Evolutionary conservation across 1,140 invertebrate species (phyloP).

Genomic region (Cyclina sinensis): DNA sequence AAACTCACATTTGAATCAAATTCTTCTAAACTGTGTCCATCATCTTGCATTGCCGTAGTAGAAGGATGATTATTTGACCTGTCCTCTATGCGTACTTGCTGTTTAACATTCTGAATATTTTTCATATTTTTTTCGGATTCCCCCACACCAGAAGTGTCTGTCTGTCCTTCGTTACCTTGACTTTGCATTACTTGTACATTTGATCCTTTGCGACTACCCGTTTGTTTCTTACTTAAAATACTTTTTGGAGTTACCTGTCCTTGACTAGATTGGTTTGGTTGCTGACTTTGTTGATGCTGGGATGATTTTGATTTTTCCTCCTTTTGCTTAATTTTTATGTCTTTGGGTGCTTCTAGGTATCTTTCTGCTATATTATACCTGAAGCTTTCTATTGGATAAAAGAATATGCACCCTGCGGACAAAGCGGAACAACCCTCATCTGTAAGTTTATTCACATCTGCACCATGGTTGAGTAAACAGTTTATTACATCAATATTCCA

Average conservation of each 20-base stretch:
- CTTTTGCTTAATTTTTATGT: conserved; percentile 66
- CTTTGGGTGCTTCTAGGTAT: conserved; percentile 75
- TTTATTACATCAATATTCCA: conserved; percentile 84
- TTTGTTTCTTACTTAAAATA: conserved; percentile 56
- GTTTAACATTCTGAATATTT: conserved; percentile 56
- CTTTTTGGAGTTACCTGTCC: conserved; percentile 43
- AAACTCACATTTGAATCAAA: conserved; percentile 82
- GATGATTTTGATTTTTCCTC: conserved; percentile 31
- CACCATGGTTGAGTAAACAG: conserved; percentile 84
- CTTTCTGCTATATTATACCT: conserved; percentile 84
- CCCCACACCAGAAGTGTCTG: not conserved
- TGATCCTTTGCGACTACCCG: conserved; percentile 10
- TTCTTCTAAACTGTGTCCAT: conserved; percentile 65
- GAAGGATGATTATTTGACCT: not conserved
- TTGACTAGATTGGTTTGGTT: conserved; percentile 36
- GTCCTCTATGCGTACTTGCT: conserved; percentile 61
- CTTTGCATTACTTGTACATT: conserved; percentile 9
- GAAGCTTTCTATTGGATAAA: conserved; percentile 84
- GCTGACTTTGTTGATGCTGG: conserved; percentile 18
- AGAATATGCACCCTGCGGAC: conserved; percentile 84
- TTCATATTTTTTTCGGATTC: conserved; percentile 40
- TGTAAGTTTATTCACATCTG: conserved; percentile 85
- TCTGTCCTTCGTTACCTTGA: not conserved
- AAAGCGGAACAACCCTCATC: conserved; percentile 86
- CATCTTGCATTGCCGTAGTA: not conserved